These are phyloP conservation scores for Pipistrellus pipistrellus DNA, from an alignment of 2,797 vertebrate genomes.

Conservation along the genomic window DNA sequence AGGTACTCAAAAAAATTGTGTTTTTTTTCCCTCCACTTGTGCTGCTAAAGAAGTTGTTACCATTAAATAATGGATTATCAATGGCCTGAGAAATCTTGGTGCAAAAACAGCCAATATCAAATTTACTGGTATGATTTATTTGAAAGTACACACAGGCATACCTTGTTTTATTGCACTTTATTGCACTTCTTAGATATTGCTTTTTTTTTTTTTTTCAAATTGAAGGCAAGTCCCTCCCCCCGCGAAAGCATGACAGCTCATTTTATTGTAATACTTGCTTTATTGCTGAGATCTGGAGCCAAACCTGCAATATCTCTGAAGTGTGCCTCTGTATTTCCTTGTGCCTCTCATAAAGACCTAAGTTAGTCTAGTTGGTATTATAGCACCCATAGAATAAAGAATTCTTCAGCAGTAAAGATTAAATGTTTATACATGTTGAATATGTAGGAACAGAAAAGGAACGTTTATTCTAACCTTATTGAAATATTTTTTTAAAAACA, in stretches of 20 bases:
- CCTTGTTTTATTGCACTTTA: neutral
- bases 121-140: slow-evolving; percentile 43
- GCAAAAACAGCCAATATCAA: neutral
- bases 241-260: neutral
- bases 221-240: neutral
- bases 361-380: slow-evolving; percentile 1
- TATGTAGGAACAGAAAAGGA: neutral
- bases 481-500: slow-evolving; percentile 7
- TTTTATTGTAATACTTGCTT: neutral
- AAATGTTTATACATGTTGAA: neutral
- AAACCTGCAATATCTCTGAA: neutral
- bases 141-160: neutral
- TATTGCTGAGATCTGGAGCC: neutral
- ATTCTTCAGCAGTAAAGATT: slow-evolving; percentile 22
- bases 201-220: neutral
- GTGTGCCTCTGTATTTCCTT: neutral
- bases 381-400: neutral
- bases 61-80: slow-evolving; percentile 14
- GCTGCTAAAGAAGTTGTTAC: neutral
- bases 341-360: slow-evolving; percentile 7
- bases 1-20: neutral
- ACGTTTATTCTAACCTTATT: slow-evolving; percentile 47
- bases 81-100: neutral
- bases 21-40: neutral
- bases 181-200: neutral